Percentiles rank a stretch among this genome's conserved stretches.
Evolutionary conservation across 1,140 invertebrate genomes (phyloP).

Genomic region (Aphelenchoides avenae): DNA sequence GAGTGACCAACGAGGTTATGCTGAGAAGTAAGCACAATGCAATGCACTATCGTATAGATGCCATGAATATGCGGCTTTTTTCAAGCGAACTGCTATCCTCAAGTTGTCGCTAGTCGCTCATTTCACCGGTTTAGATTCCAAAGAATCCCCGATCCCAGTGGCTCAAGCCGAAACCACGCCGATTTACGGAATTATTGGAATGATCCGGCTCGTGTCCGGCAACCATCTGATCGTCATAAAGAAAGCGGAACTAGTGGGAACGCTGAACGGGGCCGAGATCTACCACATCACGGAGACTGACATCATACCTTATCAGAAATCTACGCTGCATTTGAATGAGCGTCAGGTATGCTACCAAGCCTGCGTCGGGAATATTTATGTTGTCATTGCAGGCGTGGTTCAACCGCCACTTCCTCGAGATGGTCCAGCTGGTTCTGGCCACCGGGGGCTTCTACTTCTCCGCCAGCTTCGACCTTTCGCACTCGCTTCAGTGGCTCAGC

Average conservation of each 20-base stretch:
- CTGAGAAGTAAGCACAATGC: constrained; percentile 25
- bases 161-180: constrained; percentile 36
- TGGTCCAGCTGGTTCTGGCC: constrained; percentile 73
- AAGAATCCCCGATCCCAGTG: constrained; percentile 42
- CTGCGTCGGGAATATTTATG: neutral
- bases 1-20: constrained; percentile 31
- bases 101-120: neutral
- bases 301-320: constrained; percentile 78
- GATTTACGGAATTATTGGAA: constrained; percentile 84
- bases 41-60: neutral
- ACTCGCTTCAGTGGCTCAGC: constrained; percentile 74
- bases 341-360: constrained; percentile 67
- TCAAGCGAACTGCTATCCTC: neutral
- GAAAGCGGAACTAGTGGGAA: constrained; percentile 75
- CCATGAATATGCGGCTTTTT: neutral
- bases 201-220: constrained; percentile 74
- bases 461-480: constrained; percentile 85
- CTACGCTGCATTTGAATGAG: constrained; percentile 74
- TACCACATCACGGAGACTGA: constrained; percentile 78
- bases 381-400: constrained; percentile 65
- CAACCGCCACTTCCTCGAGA: constrained; percentile 74
- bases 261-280: constrained; percentile 77
- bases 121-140: constrained; percentile 32
- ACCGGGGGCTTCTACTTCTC: constrained; percentile 85
- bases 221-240: constrained; percentile 76